A percentile compares a stretch with the other conserved stretches of the same genome.
Conservation (phyloP, 2,888 invertebrate species). For the Eupeodes luniger region DNA sequence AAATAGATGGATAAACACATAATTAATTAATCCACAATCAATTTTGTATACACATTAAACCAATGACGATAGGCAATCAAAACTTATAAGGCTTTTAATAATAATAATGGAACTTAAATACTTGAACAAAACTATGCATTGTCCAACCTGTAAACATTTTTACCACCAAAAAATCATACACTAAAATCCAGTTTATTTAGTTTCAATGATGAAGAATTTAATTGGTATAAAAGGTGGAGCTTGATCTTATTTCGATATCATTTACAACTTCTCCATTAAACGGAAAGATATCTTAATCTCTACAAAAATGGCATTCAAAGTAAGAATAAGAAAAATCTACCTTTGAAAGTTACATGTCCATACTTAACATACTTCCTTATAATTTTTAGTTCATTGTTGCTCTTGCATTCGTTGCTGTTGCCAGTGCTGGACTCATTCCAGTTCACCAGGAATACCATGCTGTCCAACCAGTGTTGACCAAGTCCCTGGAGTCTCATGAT, state of each 20-base stretch:
- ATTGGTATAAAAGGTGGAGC: constrained; percentile 6
- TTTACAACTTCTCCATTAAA: neutral
- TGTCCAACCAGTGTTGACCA: constrained; percentile 57
- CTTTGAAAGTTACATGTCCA: neutral
- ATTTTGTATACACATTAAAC: too few relatives aligned
- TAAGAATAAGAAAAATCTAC: neutral
- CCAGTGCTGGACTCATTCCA: constrained; percentile 77
- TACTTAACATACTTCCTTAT: neutral
- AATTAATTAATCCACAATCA: too few relatives aligned
- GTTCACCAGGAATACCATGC: constrained; percentile 75
- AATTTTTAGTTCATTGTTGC: constrained; percentile 34
- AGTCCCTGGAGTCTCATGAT: constrained; percentile 59
- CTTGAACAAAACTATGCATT: too few relatives aligned
- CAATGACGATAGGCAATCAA: too few relatives aligned
- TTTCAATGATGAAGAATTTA: neutral
- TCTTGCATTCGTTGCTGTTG: constrained; percentile 76
- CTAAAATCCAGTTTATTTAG: neutral
- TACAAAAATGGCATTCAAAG: constrained; percentile 22
- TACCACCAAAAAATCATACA: too few relatives aligned
- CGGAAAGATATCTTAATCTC: neutral
- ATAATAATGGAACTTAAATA: too few relatives aligned
- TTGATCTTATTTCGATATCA: constrained; percentile 18
- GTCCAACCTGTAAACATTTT: too few relatives aligned
- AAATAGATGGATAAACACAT: too few relatives aligned
- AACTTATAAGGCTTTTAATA: too few relatives aligned